Evolutionary conservation across 2,888 invertebrate species (phyloP).

Genomic region (Oscheius onirici): DNA sequence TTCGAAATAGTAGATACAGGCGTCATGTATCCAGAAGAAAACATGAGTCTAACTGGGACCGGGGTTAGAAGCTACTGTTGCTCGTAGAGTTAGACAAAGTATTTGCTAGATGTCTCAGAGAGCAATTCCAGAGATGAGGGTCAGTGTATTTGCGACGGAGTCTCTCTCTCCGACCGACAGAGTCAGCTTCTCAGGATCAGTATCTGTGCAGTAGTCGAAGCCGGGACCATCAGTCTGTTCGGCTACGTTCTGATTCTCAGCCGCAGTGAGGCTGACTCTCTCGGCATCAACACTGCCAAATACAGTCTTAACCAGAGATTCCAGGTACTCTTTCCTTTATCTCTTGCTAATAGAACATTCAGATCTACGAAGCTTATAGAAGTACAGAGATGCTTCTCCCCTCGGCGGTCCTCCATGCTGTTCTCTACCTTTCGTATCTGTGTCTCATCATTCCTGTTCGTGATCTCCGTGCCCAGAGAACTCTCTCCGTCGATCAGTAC

Average conservation of each 20-base stretch:
- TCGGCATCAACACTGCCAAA: slow-evolving; percentile 47
- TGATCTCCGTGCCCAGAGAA: slow-evolving; percentile 37
- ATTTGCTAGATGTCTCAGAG: too few species aligned
- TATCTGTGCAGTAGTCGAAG: slow-evolving; percentile 39
- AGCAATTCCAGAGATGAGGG: slow-evolving; percentile 36
- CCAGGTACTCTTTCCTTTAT: slow-evolving; percentile 28
- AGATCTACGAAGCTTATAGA: slow-evolving; percentile 48
- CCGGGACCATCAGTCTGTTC: slow-evolving; percentile 43
- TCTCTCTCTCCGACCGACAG: slow-evolving; percentile 38
- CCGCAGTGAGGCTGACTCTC: slow-evolving; percentile 38
- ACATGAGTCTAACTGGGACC: too few species aligned
- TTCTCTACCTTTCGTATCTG: slow-evolving; percentile 43
- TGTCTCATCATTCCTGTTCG: slow-evolving; percentile 40
- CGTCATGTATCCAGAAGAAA: too few species aligned
- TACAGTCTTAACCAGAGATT: slow-evolving; percentile 42
- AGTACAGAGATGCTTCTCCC: slow-evolving; percentile 46
- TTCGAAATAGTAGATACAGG: neutral
- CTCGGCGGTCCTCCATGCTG: slow-evolving; percentile 43
- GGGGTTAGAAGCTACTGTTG: too few species aligned
- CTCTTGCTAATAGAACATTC: neutral
- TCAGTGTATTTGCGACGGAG: slow-evolving; percentile 44
- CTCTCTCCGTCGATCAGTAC: slow-evolving; percentile 35
- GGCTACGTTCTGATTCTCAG: slow-evolving; percentile 41
- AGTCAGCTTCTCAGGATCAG: slow-evolving; percentile 39
- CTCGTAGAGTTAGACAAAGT: too few species aligned